Evolutionary conservation across 2,888 invertebrate species (phyloP).

Genomic region (Tetrapedia diversipes): DNA sequence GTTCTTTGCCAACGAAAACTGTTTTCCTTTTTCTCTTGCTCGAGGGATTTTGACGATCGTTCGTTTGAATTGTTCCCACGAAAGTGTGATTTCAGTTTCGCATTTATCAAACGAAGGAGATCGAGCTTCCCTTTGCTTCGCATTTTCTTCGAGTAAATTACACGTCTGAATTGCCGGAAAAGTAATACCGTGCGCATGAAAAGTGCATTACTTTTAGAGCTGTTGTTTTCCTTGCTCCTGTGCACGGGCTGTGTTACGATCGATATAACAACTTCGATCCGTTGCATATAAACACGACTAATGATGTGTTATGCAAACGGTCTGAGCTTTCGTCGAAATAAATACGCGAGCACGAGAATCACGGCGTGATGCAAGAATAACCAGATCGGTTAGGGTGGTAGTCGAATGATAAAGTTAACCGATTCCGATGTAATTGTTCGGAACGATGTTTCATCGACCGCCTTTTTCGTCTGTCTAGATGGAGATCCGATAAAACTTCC

Average conservation of each 20-base stretch:
- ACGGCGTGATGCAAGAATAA: slow-evolving; percentile 42
- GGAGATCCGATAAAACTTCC: slow-evolving; percentile 96
- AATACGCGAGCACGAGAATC: slow-evolving; percentile 33
- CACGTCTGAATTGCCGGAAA: slow-evolving; percentile 12
- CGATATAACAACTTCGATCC: slow-evolving; percentile 65
- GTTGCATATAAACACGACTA: slow-evolving; percentile 62
- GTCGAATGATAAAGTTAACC: slow-evolving; percentile 19
- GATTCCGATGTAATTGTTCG: neutral
- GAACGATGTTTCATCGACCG: neutral
- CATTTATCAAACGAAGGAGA: no score
- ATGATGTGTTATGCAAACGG: slow-evolving; percentile 62
- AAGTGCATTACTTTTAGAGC: slow-evolving; percentile 55
- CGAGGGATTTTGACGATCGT: neutral
- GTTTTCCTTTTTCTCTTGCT: neutral
- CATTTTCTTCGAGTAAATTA: slow-evolving; percentile 5
- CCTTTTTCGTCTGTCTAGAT: slow-evolving; percentile 84
- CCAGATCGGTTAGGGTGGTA: slow-evolving; percentile 35
- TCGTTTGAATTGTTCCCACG: neutral
- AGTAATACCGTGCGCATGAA: slow-evolving; percentile 34
- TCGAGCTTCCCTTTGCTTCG: neutral
- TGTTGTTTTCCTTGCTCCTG: slow-evolving; percentile 49
- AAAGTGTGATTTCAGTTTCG: neutral
- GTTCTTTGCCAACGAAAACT: neutral
- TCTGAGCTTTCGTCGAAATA: slow-evolving; percentile 48
- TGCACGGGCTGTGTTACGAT: slow-evolving; percentile 42